Conservation (phyloP, 2,113 vertebrate species). For the Gnathonemus echidnorhynchus region DNA sequence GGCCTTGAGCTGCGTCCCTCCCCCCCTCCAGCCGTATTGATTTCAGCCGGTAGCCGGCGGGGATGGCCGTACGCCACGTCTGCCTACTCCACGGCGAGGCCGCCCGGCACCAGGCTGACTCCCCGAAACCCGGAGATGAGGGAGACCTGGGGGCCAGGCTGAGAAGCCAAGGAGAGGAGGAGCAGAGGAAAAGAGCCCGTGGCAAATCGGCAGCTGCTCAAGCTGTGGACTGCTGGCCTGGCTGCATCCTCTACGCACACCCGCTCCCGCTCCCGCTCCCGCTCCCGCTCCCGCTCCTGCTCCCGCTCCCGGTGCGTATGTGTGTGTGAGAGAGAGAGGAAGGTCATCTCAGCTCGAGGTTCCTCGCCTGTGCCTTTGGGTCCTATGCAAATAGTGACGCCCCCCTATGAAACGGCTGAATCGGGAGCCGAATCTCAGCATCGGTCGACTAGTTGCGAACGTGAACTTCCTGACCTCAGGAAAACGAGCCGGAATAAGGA, state of each 20-base stretch:
- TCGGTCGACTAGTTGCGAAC: constrained; percentile 47
- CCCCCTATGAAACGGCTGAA: constrained; percentile 54
- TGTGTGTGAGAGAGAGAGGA: constrained; percentile 29
- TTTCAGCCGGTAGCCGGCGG: constrained; percentile 64
- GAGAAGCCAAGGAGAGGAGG: constrained; percentile 23
- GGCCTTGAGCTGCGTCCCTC: constrained; percentile 61
- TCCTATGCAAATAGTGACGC: constrained; percentile 43
- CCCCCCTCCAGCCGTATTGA: constrained; percentile 65
- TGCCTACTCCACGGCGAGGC: constrained; percentile 55
- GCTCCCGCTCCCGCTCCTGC: constrained; percentile 28
- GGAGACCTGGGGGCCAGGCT: constrained; percentile 37
- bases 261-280: constrained; percentile 37
- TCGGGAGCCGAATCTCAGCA: constrained; percentile 55
- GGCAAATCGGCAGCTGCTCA: constrained; percentile 66
- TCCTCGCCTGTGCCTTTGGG: constrained; percentile 45
- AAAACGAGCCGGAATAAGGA: constrained; percentile 50
- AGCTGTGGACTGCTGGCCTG: constrained; percentile 53
- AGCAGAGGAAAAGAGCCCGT: constrained; percentile 59
- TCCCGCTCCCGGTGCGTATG: constrained; percentile 35
- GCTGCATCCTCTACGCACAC: constrained; percentile 46
- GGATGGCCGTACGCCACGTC: constrained; percentile 55
- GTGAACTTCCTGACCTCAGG: constrained; percentile 60
- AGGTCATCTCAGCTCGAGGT: constrained; percentile 62
- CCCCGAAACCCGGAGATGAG: constrained; percentile 44
- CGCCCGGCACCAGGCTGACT: constrained; percentile 48